Evolutionary conservation across 2,888 invertebrate genomes (phyloP).

Genomic region (Volucella inflata): DNA sequence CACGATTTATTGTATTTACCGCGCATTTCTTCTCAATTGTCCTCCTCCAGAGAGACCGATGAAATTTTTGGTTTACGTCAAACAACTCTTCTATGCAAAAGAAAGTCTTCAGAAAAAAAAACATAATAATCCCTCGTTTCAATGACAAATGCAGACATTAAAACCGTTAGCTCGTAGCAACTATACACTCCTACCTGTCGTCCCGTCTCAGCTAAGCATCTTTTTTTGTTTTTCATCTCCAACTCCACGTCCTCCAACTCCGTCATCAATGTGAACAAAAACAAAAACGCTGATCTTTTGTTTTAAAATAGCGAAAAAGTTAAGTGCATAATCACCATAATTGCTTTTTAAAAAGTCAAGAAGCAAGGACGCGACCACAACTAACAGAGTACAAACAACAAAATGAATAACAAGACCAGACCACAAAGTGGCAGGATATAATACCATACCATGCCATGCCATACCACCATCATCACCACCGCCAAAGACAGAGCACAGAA

Average conservation of each 20-base stretch:
- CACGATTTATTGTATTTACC: too few species aligned
- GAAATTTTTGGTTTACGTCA: not conserved
- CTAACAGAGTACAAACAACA: slow-evolving; percentile 35
- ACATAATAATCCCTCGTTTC: not conserved
- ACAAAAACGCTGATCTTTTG: slow-evolving; percentile 50
- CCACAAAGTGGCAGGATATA: slow-evolving; percentile 55
- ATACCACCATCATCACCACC: not conserved
- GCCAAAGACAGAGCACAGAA: slow-evolving; percentile 29
- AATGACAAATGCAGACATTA: slow-evolving; percentile 20
- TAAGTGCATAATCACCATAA: slow-evolving; percentile 76
- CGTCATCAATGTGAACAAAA: slow-evolving; percentile 5
- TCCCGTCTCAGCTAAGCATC: not conserved
- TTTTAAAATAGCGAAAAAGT: slow-evolving; percentile 58
- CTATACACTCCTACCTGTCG: not conserved
- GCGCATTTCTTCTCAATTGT: too few species aligned
- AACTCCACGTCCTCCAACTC: not conserved
- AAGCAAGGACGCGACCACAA: slow-evolving; percentile 63
- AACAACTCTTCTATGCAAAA: not conserved
- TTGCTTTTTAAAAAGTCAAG: slow-evolving; percentile 79
- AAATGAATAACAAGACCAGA: slow-evolving; percentile 51
- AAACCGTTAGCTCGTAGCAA: not conserved
- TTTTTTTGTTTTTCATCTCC: too few species aligned
- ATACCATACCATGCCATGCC: slow-evolving; percentile 32
- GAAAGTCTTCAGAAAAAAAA: not conserved
- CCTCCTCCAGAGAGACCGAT: too few species aligned